phyloP scores from a whole-genome alignment of 2,888 invertebrate genomes.

The Drosophila austrosaltans region DNA sequence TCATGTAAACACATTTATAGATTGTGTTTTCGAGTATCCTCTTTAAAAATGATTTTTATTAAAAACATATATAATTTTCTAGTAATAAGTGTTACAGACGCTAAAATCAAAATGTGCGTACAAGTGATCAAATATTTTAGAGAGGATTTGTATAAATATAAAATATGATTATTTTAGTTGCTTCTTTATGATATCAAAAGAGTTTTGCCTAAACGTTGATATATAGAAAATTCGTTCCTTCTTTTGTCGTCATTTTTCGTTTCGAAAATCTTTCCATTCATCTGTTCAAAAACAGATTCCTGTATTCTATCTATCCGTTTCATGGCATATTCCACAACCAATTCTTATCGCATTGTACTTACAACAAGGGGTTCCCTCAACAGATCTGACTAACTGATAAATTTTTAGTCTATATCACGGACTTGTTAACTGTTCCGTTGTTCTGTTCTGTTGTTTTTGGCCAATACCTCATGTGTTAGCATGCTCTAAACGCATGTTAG shows the following conservation, averaged over 20 bases:
- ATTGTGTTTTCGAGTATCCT: slow-evolving; percentile 4
- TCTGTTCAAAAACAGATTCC: not conserved
- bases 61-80: not conserved
- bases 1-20: not conserved
- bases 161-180: no score
- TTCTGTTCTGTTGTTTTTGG: not conserved
- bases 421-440: not conserved
- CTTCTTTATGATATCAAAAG: no score
- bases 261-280: not conserved
- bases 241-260: not conserved
- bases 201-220: no score
- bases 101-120: no score
- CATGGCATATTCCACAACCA: not conserved
- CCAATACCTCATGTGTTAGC: not conserved
- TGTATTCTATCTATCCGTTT: no score
- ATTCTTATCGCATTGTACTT: not conserved
- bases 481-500: not conserved
- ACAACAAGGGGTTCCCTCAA: not conserved
- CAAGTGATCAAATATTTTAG: no score
- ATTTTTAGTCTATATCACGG: not conserved
- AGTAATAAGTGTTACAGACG: not conserved
- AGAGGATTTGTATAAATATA: no score
- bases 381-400: not conserved
- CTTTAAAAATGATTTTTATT: not conserved
- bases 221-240: not conserved